Percentiles rank a stretch among this genome's conserved stretches.
phyloP scores from a whole-genome alignment of 2,888 invertebrate species.

The Clistopyga incitator region DNA sequence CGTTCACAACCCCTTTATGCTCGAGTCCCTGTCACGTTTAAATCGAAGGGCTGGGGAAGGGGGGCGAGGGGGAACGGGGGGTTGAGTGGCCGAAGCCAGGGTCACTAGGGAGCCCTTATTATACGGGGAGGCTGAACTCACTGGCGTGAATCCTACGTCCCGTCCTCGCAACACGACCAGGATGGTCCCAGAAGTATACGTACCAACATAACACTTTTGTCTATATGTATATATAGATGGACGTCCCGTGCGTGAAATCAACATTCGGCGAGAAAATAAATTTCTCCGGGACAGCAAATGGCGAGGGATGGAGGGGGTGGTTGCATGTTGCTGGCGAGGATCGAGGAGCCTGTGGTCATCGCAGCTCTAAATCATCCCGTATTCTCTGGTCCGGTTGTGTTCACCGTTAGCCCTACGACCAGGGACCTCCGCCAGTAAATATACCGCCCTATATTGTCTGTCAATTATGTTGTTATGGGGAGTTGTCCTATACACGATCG shows the following conservation, averaged over 20 bases:
- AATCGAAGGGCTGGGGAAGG: constrained; percentile 54
- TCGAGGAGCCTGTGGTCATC: constrained; percentile 55
- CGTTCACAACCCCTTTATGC: constrained; percentile 45
- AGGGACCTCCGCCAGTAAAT: constrained; percentile 37
- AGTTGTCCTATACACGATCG: constrained; percentile 4
- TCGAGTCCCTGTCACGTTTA: constrained; percentile 50
- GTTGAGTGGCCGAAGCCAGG: constrained; percentile 32
- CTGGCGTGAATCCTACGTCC: constrained; percentile 53
- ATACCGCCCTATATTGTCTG: constrained; percentile 32
- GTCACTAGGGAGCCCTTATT: constrained; percentile 64
- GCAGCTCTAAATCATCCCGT: constrained; percentile 71
- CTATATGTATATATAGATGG: constrained; percentile 1
- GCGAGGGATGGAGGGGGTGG: constrained; percentile 30
- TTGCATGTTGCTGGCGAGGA: constrained; percentile 37
- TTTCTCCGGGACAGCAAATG: constrained; percentile 66
- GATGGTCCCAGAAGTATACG: constrained; percentile 57
- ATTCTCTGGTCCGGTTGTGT: constrained; percentile 61
- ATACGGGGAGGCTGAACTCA: constrained; percentile 42
- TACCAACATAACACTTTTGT: neutral
- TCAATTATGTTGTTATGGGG: constrained; percentile 38
- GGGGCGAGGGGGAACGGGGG: neutral
- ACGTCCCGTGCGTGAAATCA: constrained; percentile 70
- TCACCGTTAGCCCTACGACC: constrained; percentile 37
- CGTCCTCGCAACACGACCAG: constrained; percentile 44
- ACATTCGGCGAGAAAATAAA: constrained; percentile 74